These are phyloP conservation scores for Tiliqua scincoides DNA, from an alignment of 2,113 vertebrate genomes.

Conservation along the genomic window DNA sequence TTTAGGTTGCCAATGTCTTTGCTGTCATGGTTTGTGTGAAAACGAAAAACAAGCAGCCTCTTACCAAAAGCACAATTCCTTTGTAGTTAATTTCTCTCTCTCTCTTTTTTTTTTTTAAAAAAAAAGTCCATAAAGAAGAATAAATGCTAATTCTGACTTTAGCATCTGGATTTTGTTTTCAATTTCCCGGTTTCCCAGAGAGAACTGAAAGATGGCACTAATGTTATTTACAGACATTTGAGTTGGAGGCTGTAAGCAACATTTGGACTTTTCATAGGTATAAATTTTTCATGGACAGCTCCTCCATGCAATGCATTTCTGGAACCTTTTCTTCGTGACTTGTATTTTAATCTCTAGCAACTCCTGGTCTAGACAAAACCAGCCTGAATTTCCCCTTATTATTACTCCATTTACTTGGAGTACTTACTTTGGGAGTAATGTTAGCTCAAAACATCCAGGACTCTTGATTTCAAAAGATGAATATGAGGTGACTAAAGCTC, in stretches of 20 bases:
- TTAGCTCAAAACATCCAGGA: slow-evolving; percentile 50
- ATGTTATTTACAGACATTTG: slow-evolving; percentile 61
- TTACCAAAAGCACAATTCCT: slow-evolving; percentile 51
- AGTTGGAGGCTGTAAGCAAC: accelerated
- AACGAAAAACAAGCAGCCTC: background rate
- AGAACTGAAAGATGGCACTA: slow-evolving; percentile 45
- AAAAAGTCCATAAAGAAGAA: slow-evolving; percentile 53
- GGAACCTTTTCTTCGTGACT: slow-evolving; percentile 39
- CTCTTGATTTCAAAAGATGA: slow-evolving; percentile 47
- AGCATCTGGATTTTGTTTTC: slow-evolving; percentile 37
- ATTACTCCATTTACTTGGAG: slow-evolving; percentile 58
- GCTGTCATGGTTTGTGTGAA: background rate
- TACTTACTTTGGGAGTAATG: slow-evolving; percentile 63
- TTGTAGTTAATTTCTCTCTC: slow-evolving; percentile 57
- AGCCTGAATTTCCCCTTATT: slow-evolving; percentile 60
- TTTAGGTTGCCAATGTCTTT: background rate
- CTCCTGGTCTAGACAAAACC: slow-evolving; percentile 61
- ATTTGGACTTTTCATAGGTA: slow-evolving; percentile 6
- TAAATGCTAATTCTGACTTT: slow-evolving; percentile 44
- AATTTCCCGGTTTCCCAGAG: slow-evolving; percentile 49
- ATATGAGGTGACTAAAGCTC: slow-evolving; percentile 21
- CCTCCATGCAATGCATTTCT: background rate
- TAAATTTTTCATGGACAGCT: background rate
- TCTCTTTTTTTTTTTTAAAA: slow-evolving; percentile 46
- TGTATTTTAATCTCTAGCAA: slow-evolving; percentile 61